Base-by-base conservation (phyloP, 1,140 invertebrate genomes). In the Neodiprion fabricii region DNA sequence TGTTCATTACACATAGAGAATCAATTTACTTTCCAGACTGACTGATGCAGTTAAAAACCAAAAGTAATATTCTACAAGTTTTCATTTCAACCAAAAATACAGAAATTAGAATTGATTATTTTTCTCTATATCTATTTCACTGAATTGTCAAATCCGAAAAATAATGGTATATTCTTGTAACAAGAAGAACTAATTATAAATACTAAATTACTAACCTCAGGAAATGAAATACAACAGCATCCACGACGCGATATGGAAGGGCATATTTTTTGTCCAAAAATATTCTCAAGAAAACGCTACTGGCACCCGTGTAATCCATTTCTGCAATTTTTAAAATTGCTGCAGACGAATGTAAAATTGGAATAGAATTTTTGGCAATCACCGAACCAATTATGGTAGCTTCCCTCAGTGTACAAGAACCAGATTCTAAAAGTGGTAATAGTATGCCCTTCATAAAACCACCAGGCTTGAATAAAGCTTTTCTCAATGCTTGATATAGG, bases 401-500 rank as follows among this genome's bases (percentile, higher is more conserved):
- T 90, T 99, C 98, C 77, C 98, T 89, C 66, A 99, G 88, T 4
- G 97, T 97, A 84, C 98, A 99, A 75, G 94, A 96, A 50, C 97
- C 97, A 80, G 95, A 93, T 93, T 97, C 95, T 81, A 97, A 93
- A 14, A 99, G 87, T 3, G 98, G 97, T 53, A 99, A 81, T 48
- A 99, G 87, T 79, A 99, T 94, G 79, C 98, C 98, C 89, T 99
- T 99, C 94, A 99, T 99, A 82, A 99, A 99, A n/a, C 95, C 98
- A 70, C 94, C 97, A 67, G 98, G 98, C 85, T 99, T 99, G 85
- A 96, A 99, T 0, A 99, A 87, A 10, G 98, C 92, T 89, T 99
- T 99, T 74, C 94, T 92, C 14, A 99, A 81, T 8, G 98, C 97
- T 91, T 97, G 95, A 86, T 98, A 99, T 9, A 99, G 89, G 89